phyloP scores from a whole-genome alignment of 2,888 invertebrate genomes.

The Pycnomerus fuliginosus region DNA sequence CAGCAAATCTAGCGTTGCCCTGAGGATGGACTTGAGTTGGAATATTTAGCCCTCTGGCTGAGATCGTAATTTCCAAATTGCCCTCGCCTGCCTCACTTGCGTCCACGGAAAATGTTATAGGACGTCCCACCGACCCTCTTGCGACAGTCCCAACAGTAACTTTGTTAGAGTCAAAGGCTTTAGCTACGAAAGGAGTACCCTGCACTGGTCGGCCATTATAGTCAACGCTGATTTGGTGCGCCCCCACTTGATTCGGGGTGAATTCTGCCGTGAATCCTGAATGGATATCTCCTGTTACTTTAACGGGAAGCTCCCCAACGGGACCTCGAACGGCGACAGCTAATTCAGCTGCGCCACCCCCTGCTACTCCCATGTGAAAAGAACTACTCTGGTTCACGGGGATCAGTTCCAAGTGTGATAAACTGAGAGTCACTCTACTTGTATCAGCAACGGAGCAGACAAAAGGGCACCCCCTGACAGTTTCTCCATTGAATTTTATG shows the following conservation, averaged over 20 bases:
- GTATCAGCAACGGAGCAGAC: conserved; percentile 82
- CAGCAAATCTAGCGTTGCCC: conserved; percentile 88
- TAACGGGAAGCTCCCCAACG: conserved; percentile 80
- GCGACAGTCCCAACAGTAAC: conserved; percentile 78
- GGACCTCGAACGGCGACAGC: conserved; percentile 90
- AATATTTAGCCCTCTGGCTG: conserved; percentile 88
- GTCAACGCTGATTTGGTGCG: conserved; percentile 86
- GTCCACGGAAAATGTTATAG: conserved; percentile 94
- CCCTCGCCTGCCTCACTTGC: conserved; percentile 97
- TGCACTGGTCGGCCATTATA: conserved; percentile 87
- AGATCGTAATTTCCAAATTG: conserved; percentile 94
- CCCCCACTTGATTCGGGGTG: conserved; percentile 90
- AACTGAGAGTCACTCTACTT: conserved; percentile 70
- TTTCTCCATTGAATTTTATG: conserved; percentile 94
- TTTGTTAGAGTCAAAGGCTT: conserved; percentile 89
- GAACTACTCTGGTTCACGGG: conserved; percentile 79
- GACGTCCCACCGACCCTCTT: conserved; percentile 80
- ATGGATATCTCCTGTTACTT: conserved; percentile 82
- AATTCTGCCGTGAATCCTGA: conserved; percentile 89
- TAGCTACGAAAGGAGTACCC: conserved; percentile 87
- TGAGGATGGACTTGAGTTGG: conserved; percentile 92
- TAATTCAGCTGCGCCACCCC: conserved; percentile 76
- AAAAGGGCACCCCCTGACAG: conserved; percentile 88
- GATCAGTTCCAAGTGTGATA: conserved; percentile 77
- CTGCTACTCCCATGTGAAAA: conserved; percentile 77